These are phyloP conservation scores for Himalopsyche kuldschensis DNA, from an alignment of 2,888 invertebrate genomes.

Conservation along the genomic window DNA sequence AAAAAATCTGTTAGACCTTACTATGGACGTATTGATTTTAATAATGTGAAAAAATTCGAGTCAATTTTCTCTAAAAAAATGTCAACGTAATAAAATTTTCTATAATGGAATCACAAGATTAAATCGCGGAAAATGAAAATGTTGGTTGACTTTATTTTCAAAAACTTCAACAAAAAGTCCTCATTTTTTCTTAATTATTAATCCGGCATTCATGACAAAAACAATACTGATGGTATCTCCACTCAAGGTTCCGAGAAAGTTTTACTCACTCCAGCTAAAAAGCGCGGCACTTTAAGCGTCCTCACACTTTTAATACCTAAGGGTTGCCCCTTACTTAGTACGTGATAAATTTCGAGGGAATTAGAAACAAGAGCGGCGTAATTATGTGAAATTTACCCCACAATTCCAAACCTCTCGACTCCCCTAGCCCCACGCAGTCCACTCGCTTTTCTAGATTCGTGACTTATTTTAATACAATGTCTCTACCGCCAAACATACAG, in stretches of 20 bases:
- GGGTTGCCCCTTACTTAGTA: conserved; percentile 33
- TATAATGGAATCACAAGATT: too few species aligned
- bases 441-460: not conserved
- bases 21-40: too few species aligned
- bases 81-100: too few species aligned
- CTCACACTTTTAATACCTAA: conserved; percentile 35
- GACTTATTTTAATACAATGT: not conserved
- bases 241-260: not conserved
- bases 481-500: not conserved
- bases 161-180: not conserved
- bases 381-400: conserved; percentile 16
- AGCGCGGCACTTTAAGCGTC: conserved; percentile 21
- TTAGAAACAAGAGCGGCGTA: conserved; percentile 33
- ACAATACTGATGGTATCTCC: not conserved
- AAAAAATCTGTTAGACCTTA: too few species aligned
- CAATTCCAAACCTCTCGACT: not conserved
- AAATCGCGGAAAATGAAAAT: too few species aligned
- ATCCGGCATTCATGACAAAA: not conserved
- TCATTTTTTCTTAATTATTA: not conserved
- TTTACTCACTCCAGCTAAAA: not conserved
- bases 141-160: too few species aligned
- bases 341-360: conserved; percentile 38
- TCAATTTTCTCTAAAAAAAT: too few species aligned
- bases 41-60: too few species aligned
- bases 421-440: not conserved